Evolutionary conservation across 2,888 invertebrate genomes (phyloP), one percentile per base, ranked within the genome.

Genomic region (Agrochola circellaris): DNA sequence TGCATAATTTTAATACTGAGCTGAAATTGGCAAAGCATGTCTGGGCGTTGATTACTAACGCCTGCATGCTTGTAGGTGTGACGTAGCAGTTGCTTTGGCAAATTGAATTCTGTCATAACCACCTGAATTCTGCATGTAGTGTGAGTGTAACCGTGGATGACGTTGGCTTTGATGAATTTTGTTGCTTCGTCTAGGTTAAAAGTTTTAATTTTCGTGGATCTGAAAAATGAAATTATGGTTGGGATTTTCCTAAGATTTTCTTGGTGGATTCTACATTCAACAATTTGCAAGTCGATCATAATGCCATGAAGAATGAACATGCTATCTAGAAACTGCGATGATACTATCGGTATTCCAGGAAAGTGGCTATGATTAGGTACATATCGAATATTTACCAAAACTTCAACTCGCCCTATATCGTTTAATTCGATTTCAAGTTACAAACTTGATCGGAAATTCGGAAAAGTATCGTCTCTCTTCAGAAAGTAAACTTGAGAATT

Each of bases 51-150:
- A 87, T 86, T 84, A 73, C 82, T 72, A 74, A 74, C 73, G 58
- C 58, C 64, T 75, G 66, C 71, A 72, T 74, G 77, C 42, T 75
- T 48, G 80, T 77, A 77, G 79, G 82, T 73, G 81, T 86, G 75
- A 86, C 77, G 81, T 76, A 65, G 75, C 72, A 67, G 76, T 73
- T 67, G 75, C 75, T 82, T 71, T 67, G 64, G 79, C 60, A 84
- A 87, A 87, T 87, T 87, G 88, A 87, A 82, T 84, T 88, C 77
- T 81, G 79, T 75, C 81, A 84, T 65, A 77, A 74, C 72, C 75
- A 88, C 56, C 67, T 73, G 75, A 67, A 81, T 67, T 62, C 62
- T 78, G 73, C 65, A 81, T 69, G 72, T 74, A 61, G 65, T 66
- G 34, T 61, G n/a, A n/a, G 54, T 65, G 61, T 67, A 42, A 56